Percentiles rank a stretch among this genome's conserved stretches.
Evolutionary conservation across 1,140 invertebrate species (phyloP).

Genomic region (Bradynema listronoti): DNA sequence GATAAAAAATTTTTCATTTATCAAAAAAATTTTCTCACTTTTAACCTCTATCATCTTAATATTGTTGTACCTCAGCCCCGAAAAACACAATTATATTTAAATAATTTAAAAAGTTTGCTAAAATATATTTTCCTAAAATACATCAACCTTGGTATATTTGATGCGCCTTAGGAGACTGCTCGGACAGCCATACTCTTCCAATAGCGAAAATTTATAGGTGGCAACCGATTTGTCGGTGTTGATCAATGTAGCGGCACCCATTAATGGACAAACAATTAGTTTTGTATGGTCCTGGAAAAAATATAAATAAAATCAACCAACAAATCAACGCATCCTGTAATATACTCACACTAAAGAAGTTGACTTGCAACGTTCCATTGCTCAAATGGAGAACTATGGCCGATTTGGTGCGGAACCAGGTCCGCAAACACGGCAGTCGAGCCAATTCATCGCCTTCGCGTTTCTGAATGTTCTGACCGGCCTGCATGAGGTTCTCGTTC

Average conservation of each 20-base stretch:
- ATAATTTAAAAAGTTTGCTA: too few relatives aligned
- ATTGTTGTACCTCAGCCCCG: too few relatives aligned
- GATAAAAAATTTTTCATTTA: too few relatives aligned
- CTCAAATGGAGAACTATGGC: conserved; percentile 93
- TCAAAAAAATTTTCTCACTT: too few relatives aligned
- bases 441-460: conserved; percentile 78
- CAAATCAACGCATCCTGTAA: too few relatives aligned
- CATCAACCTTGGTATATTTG: too few relatives aligned
- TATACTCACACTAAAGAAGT: conserved; percentile 73
- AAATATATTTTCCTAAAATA: too few relatives aligned
- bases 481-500: conserved; percentile 90
- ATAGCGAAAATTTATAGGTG: conserved; percentile 77
- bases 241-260: conserved; percentile 92
- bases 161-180: conserved; percentile 59
- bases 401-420: conserved; percentile 87
- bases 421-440: conserved; percentile 81
- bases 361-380: conserved; percentile 93
- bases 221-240: conserved; percentile 79
- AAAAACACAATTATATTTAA: too few relatives aligned
- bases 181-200: conserved; percentile 76
- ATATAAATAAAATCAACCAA: too few relatives aligned
- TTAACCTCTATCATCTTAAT: too few relatives aligned
- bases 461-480: conserved; percentile 43
- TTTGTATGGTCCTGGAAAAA: conserved; percentile 79
- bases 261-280: conserved; percentile 89